These are phyloP conservation scores for Bombus confusus DNA, from an alignment of 1,140 invertebrate species.

Conservation along the genomic window DNA sequence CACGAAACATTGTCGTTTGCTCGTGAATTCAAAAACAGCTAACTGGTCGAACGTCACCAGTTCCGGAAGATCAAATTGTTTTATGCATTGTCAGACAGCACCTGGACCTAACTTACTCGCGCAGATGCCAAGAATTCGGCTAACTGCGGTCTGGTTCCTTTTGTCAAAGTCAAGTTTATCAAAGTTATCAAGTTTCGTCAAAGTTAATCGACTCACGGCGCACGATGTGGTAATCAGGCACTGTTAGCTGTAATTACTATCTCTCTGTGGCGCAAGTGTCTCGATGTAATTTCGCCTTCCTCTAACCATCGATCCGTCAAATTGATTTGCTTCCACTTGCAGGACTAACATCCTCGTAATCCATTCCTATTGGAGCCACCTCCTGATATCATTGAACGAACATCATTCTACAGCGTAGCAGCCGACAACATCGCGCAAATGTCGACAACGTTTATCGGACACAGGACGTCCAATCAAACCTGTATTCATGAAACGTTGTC, in stretches of 20 bases:
- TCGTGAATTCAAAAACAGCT: too few relatives aligned
- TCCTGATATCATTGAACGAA: conserved; percentile 28
- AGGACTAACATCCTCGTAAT: conserved; percentile 9
- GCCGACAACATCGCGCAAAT: conserved; percentile 20
- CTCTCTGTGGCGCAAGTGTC: background rate
- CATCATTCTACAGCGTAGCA: conserved; percentile 17
- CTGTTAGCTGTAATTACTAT: background rate
- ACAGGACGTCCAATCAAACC: conserved; percentile 48
- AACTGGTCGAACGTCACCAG: too few relatives aligned
- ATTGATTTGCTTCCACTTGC: conserved; percentile 35
- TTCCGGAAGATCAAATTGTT: too few relatives aligned
- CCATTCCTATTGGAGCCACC: conserved; percentile 11
- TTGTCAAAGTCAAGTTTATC: too few relatives aligned
- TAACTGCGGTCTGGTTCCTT: too few relatives aligned
- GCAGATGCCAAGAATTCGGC: too few relatives aligned
- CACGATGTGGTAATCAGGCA: background rate
- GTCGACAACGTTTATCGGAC: conserved; percentile 45
- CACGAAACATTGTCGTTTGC: rapidly evolving
- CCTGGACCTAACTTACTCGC: too few relatives aligned
- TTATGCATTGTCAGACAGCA: too few relatives aligned
- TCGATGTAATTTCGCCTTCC: conserved; percentile 9
- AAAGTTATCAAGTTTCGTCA: too few relatives aligned
- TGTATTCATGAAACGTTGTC: conserved; percentile 33
- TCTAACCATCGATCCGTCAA: conserved; percentile 30
- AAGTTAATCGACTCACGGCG: background rate